Evolutionary conservation across 2,113 vertebrate species (phyloP), one percentile per base, ranked within the genome.

Genomic region (Ptilorrhoa leucosticta): DNA sequence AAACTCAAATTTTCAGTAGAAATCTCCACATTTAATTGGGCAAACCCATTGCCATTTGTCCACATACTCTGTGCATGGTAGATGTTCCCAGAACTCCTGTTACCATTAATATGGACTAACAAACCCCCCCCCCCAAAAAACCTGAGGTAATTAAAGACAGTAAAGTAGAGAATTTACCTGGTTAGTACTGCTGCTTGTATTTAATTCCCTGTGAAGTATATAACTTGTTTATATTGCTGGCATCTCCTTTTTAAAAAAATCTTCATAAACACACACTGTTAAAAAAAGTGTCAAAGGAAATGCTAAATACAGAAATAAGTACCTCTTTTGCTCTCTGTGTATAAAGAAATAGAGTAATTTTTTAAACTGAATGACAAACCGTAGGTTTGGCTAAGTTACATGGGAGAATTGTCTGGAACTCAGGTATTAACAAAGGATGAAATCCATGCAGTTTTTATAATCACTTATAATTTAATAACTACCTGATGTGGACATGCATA

Each of bases 111-210:
- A 45, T 5, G 23, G 15, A 11, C 37, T 72, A 22, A 66, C 47
- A 33, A 72, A 33, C 26, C 3, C 39, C 71, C 17, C 30, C 54
- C 39, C 71, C 17, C 30, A 31, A 45, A 9, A 50, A 78, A 2
- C 13, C 14, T 0, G 0, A 20, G 1, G 5, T 60, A 54, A 51
- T 60, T 26, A 71, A 50, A 75, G 26, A 39, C 23, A 53, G 21
- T 35, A 17, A 42, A 65, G 33, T 51, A 57, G 68, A 75, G 18
- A 75, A 51, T 79, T 87, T 53, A 42, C 20, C 42, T 88, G 22
- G 1, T 81, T 93, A 61, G 6, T 90, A 76, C 13, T 50, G 42
- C 27, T 84, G 18, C 48, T 90, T 79, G 4, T 70, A 58, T 60
- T 91, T 80, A 76, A 50, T 63, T 90, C 19, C 20, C 12, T 65